A percentile compares a stretch with the other conserved stretches of the same genome.
These are phyloP conservation scores for Goniozus legneri DNA, from an alignment of 1,140 invertebrate species.

Conservation along the genomic window DNA sequence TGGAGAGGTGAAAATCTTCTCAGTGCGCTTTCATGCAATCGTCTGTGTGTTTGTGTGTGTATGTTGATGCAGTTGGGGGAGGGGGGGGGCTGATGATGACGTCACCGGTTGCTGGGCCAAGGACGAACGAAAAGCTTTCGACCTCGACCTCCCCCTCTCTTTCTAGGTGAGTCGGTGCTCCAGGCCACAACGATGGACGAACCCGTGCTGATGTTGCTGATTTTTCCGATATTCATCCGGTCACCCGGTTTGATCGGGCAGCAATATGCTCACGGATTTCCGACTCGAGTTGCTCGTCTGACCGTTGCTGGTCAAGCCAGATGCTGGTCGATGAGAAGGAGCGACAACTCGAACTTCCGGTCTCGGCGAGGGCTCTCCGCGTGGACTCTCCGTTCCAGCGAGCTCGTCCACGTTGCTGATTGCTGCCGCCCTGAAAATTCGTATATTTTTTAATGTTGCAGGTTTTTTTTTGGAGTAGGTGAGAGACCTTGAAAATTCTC, in stretches of 20 bases:
- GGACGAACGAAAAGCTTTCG: too few species aligned
- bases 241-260: constrained; percentile 48
- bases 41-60: too few species aligned
- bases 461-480: not conserved
- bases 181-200: constrained; percentile 43
- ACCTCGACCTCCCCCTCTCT: constrained; percentile 7
- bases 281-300: constrained; percentile 24
- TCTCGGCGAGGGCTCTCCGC: constrained; percentile 32
- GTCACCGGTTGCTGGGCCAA: too few species aligned
- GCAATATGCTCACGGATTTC: constrained; percentile 49
- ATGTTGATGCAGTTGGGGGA: too few species aligned
- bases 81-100: too few species aligned
- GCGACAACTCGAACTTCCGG: constrained; percentile 45
- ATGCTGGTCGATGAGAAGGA: constrained; percentile 37
- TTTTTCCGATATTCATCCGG: constrained; percentile 30
- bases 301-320: constrained; percentile 20
- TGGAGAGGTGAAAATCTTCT: too few species aligned
- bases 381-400: constrained; percentile 28
- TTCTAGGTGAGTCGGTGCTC: constrained; percentile 32
- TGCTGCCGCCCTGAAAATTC: constrained; percentile 26
- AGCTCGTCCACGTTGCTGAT: constrained; percentile 30
- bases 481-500: too few species aligned
- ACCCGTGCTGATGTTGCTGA: constrained; percentile 17
- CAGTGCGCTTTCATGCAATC: too few species aligned
- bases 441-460: not conserved